Percentiles rank a stretch among this genome's conserved stretches.
Evolutionary conservation across 2,888 invertebrate species (phyloP).

Genomic region (Pherbina coryleti): DNA sequence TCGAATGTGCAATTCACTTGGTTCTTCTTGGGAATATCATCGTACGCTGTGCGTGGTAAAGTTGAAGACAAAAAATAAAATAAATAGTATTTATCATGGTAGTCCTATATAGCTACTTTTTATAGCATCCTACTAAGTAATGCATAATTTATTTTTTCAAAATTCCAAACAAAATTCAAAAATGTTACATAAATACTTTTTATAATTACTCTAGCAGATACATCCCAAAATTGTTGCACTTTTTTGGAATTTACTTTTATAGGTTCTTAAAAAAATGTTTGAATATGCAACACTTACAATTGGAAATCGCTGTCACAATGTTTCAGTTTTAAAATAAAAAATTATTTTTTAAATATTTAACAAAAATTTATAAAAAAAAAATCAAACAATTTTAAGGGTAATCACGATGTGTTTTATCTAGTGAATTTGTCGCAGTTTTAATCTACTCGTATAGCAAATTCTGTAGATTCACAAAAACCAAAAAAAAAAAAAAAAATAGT

Average conservation of each 20-base stretch:
- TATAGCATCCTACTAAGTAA: not conserved
- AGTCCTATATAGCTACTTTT: not conserved
- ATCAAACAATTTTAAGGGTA: too few relatives aligned
- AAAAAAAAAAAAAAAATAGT: too few relatives aligned
- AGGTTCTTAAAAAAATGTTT: not conserved
- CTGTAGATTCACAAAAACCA: too few relatives aligned
- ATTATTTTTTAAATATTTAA: not conserved
- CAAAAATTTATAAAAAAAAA: too few relatives aligned
- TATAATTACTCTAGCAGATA: not conserved
- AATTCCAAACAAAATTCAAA: not conserved
- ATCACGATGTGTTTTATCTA: too few relatives aligned
- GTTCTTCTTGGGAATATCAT: conserved; percentile 72
- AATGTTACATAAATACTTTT: not conserved
- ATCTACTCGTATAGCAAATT: too few relatives aligned
- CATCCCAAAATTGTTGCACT: not conserved
- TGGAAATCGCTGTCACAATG: not conserved
- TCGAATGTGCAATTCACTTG: conserved; percentile 77
- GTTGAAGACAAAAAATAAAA: too few relatives aligned
- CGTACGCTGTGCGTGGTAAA: conserved; percentile 61
- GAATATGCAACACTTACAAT: not conserved
- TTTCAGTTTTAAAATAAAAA: not conserved
- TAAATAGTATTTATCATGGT: not conserved
- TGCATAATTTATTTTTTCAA: not conserved
- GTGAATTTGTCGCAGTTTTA: too few relatives aligned
- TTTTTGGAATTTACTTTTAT: not conserved